phyloP scores from a whole-genome alignment of 2,888 invertebrate genomes.

The Protodeltote pygarga region DNA sequence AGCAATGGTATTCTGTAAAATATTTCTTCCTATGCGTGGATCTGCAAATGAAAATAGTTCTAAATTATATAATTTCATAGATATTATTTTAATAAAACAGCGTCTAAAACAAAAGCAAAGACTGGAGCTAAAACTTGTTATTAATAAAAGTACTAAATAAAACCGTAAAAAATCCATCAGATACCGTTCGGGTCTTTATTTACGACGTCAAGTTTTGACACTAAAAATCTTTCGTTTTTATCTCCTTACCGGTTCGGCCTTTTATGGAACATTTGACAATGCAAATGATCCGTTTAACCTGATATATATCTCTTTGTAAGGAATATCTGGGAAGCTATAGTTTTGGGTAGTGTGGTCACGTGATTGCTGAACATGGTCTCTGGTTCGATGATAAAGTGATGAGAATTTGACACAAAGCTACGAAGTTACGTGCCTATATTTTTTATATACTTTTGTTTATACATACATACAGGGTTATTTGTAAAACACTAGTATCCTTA shows the following conservation, averaged over 20 bases:
- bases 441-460: too few relatives aligned
- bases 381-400: too few relatives aligned
- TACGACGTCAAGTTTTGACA: conserved; percentile 43
- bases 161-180: conserved; percentile 38
- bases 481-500: too few relatives aligned
- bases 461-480: too few relatives aligned
- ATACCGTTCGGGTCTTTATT: conserved; percentile 33
- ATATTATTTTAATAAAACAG: not conserved
- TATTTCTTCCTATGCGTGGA: too few relatives aligned
- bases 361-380: too few relatives aligned
- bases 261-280: conserved; percentile 44
- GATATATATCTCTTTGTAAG: conserved; percentile 37
- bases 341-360: not conserved
- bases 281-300: conserved; percentile 39
- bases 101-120: conserved; percentile 13
- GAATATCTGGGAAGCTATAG: conserved; percentile 18
- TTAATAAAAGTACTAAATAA: conserved; percentile 32
- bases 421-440: too few relatives aligned
- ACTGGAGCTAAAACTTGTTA: conserved; percentile 28
- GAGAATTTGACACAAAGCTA: too few relatives aligned
- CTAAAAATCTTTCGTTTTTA: conserved; percentile 37
- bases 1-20: too few relatives aligned
- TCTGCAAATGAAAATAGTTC: too few relatives aligned
- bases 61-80: too few relatives aligned
- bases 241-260: conserved; percentile 21